Evolutionary conservation across 2,797 vertebrate species (phyloP).

Genomic region (Ctenosaura bakeri): DNA sequence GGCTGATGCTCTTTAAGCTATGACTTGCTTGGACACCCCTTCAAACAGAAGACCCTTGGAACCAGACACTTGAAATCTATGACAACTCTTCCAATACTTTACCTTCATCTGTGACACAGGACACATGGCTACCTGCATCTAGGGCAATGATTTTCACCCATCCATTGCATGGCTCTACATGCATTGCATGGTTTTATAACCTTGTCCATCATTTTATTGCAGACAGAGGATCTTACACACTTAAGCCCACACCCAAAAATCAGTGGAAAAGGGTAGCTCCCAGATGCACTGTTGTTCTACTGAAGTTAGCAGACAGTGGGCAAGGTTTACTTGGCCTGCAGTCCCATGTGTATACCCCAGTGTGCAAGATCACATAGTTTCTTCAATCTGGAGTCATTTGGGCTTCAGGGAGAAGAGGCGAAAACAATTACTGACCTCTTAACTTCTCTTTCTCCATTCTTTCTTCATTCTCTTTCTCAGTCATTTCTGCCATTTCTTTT

Average conservation of each 20-base stretch:
- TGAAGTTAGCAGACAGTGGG: not conserved
- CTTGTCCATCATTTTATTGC: not conserved
- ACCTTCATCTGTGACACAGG: too few relatives aligned
- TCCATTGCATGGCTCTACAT: too few relatives aligned
- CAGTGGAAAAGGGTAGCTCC: not conserved
- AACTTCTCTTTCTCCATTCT: conserved; percentile 41
- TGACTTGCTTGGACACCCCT: too few relatives aligned
- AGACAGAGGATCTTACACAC: not conserved
- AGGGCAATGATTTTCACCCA: not conserved
- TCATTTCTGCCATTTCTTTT: conserved; percentile 44
- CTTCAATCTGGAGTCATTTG: not conserved
- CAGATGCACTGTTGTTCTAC: too few relatives aligned
- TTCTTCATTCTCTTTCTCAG: conserved; percentile 1
- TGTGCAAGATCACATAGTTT: not conserved
- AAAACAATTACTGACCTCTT: conserved; percentile 65
- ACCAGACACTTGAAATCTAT: too few relatives aligned
- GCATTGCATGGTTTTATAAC: not conserved
- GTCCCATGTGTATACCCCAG: too few relatives aligned
- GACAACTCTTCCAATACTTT: too few relatives aligned
- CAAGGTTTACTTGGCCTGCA: not conserved
- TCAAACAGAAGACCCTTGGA: too few relatives aligned
- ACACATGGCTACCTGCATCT: not conserved
- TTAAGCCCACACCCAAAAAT: not conserved
- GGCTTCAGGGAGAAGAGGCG: not conserved
- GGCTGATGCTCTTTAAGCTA: too few relatives aligned